These are phyloP conservation scores for Bubo scandiacus DNA, from an alignment of 2,113 vertebrate genomes.

Conservation along the genomic window DNA sequence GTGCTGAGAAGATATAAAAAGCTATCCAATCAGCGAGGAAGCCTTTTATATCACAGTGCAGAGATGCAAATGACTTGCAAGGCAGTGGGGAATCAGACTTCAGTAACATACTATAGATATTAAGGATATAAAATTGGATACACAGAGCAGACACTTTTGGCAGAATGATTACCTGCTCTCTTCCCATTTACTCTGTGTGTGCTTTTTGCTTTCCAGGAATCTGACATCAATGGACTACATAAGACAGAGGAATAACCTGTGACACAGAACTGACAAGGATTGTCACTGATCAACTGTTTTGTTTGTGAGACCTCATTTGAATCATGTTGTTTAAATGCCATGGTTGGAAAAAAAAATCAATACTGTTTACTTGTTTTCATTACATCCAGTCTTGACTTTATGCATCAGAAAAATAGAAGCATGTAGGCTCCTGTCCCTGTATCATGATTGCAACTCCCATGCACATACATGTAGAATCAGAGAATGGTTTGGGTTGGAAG, in stretches of 20 bases:
- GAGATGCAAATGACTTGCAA: constrained; percentile 40
- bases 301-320: neutral
- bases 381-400: neutral
- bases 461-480: neutral
- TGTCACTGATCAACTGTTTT: neutral
- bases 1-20: constrained; percentile 51
- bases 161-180: neutral
- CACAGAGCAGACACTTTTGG: neutral
- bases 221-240: neutral
- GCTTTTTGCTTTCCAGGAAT: constrained; percentile 3
- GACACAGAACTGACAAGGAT: neutral
- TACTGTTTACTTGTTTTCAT: neutral
- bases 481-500: neutral
- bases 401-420: neutral
- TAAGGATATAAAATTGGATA: neutral
- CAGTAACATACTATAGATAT: neutral
- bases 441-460: rapidly evolving
- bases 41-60: constrained; percentile 33
- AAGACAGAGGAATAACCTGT: neutral
- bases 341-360: neutral
- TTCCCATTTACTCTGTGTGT: neutral
- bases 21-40: neutral
- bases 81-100: neutral
- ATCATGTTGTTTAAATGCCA: neutral
- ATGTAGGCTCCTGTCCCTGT: neutral